Conservation (phyloP, 2,797 vertebrate genomes). For the Miopithecus talapoin region DNA sequence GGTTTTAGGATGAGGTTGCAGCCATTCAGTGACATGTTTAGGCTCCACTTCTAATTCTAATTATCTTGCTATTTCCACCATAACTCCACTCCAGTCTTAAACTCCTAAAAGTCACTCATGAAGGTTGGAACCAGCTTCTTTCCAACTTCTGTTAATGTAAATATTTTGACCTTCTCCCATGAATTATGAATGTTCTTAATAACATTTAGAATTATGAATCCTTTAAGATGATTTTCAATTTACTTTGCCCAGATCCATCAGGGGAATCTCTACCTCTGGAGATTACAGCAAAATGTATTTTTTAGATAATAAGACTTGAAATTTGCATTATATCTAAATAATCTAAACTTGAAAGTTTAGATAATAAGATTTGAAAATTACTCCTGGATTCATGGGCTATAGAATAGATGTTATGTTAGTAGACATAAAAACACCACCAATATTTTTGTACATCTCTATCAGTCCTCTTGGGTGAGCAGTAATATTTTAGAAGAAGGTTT, state of each 20-base stretch:
- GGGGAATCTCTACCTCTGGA: neutral
- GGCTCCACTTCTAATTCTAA: neutral
- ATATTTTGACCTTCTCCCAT: neutral
- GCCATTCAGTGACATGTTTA: neutral
- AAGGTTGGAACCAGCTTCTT: neutral
- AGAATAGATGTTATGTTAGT: neutral
- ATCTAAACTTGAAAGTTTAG: neutral
- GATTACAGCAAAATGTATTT: neutral
- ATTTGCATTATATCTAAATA: neutral
- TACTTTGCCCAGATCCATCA: neutral
- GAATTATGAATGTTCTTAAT: neutral
- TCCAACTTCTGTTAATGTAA: neutral
- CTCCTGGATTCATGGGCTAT: neutral
- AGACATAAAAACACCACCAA: neutral
- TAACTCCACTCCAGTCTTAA: neutral
- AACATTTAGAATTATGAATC: neutral
- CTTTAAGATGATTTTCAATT: neutral
- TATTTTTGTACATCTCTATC: neutral
- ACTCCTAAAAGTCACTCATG: neutral
- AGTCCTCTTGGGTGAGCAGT: neutral
- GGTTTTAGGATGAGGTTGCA: neutral
- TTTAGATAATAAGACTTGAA: neutral
- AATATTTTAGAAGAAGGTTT: neutral
- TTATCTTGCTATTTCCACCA: neutral
- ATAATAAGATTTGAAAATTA: neutral